Conservation (phyloP, 2,797 vertebrate species). For the Eulemur rubriventer region DNA sequence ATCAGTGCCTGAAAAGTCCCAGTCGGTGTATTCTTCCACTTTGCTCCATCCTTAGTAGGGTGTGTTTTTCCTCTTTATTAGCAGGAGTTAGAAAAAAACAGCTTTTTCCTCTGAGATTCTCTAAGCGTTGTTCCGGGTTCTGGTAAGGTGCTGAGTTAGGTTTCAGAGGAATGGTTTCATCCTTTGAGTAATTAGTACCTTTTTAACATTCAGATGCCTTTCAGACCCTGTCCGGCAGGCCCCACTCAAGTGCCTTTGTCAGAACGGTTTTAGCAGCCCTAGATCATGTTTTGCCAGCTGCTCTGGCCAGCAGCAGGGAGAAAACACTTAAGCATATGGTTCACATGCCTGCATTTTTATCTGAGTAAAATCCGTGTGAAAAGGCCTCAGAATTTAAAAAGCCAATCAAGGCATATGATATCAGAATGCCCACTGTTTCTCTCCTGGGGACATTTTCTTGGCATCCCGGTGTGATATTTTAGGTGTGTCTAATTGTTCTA, state of each 20-base stretch:
- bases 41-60: background rate
- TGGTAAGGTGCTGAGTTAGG: slow-evolving; percentile 9
- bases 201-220: slow-evolving; percentile 67
- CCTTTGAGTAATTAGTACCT: slow-evolving; percentile 49
- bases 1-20: background rate
- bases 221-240: slow-evolving; percentile 18
- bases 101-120: background rate
- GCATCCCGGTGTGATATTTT: slow-evolving; percentile 76
- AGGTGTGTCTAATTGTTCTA: slow-evolving; percentile 83
- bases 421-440: slow-evolving; percentile 82
- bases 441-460: slow-evolving; percentile 83
- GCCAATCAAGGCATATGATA: slow-evolving; percentile 77
- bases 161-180: slow-evolving; percentile 53
- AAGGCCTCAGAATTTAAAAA: slow-evolving; percentile 79
- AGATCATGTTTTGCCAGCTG: slow-evolving; percentile 81
- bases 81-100: background rate
- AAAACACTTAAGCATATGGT: slow-evolving; percentile 70
- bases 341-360: slow-evolving; percentile 76
- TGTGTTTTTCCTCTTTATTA: background rate
- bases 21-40: background rate
- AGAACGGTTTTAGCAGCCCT: slow-evolving; percentile 54
- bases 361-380: slow-evolving; percentile 71
- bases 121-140: background rate
- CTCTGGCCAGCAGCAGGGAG: slow-evolving; percentile 45
- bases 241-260: slow-evolving; percentile 54